These are phyloP conservation scores for Epicampocera succincta DNA, from an alignment of 2,888 invertebrate species.

Conservation along the genomic window DNA sequence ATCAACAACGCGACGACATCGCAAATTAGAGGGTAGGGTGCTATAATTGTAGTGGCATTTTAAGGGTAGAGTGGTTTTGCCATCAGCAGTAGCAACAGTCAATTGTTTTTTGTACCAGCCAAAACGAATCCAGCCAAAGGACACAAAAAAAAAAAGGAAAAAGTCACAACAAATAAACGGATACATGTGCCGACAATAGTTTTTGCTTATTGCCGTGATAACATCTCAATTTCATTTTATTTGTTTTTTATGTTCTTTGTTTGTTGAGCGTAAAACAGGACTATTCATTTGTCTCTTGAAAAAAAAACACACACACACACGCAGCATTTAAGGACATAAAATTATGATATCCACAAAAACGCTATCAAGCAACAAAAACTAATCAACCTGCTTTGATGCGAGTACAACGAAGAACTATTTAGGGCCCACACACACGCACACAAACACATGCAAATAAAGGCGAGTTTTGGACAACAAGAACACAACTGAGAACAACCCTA, in stretches of 20 bases:
- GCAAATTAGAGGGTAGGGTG: slow-evolving; percentile 40
- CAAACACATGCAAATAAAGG: neutral
- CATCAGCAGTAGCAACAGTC: slow-evolving; percentile 64
- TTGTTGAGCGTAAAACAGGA: slow-evolving; percentile 72
- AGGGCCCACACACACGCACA: neutral
- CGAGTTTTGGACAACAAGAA: slow-evolving; percentile 8
- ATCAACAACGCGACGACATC: neutral
- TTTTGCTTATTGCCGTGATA: slow-evolving; percentile 81
- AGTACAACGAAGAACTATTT: neutral
- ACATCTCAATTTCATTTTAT: slow-evolving; percentile 77
- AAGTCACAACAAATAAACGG: slow-evolving; percentile 82
- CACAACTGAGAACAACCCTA: slow-evolving; percentile 77
- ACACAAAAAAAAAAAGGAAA: slow-evolving; percentile 56
- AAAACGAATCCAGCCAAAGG: slow-evolving; percentile 38
- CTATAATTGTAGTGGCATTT: slow-evolving; percentile 61
- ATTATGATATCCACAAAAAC: slow-evolving; percentile 43
- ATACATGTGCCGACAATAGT: slow-evolving; percentile 82
- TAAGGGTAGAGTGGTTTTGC: slow-evolving; percentile 36
- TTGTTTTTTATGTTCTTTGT: slow-evolving; percentile 43
- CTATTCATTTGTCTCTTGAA: slow-evolving; percentile 70
- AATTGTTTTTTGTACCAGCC: slow-evolving; percentile 45
- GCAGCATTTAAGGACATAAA: slow-evolving; percentile 48
- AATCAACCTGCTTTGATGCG: slow-evolving; percentile 28
- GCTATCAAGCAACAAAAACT: neutral
- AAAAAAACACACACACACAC: slow-evolving; percentile 17